Base-by-base conservation (phyloP, 2,888 invertebrate species). In the Caenorhabditis imperialis region DNA sequence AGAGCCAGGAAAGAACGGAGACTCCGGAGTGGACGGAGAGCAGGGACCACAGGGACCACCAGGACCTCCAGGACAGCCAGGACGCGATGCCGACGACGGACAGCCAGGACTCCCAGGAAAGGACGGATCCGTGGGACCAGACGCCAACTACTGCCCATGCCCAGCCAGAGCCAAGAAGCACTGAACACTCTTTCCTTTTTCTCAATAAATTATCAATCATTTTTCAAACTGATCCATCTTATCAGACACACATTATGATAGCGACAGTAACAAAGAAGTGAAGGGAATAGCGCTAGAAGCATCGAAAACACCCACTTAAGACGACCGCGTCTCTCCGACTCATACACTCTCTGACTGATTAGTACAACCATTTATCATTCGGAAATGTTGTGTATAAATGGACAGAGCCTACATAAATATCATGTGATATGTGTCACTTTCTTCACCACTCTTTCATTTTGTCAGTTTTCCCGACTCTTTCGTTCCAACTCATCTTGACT, bases 121-220 rank as follows among this genome's bases (percentile, higher is more conserved):
- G 53, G 62, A 75, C 44, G 81, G 81, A 54, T 51, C 55, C 22
- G 53, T 69, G n/a, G 81, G 81, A 62, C 74, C 61, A 47, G 81
- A 81, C 51, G 78, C 81, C 65, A 78, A 81, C 67, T 81, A 81
- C 62, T 81, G 81, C 42, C 81, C 81, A 58, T 81, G 81, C 57
- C 81, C 81, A 40, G 62, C 70, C n/a, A 57, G 75, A 54, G 74
- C 74, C 47, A 75, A 75, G 55, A 70, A 70, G 54, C 75, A 75
- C 44, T 75, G 55, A 55, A 27, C 35, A 23, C 20, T n/a, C 14
- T 42, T 30, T 27, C 48, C 5, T 53, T 38, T 33, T 6, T 25
- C n/a, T 45, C 57, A 57, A 57, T 35, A 35, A 57, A 57, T 18
- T 30, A 30, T 30, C 30, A 30, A 10, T 10, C 10, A 30, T 30